Conservation (phyloP, 2,797 vertebrate genomes). For the Chromis chromis region DNA sequence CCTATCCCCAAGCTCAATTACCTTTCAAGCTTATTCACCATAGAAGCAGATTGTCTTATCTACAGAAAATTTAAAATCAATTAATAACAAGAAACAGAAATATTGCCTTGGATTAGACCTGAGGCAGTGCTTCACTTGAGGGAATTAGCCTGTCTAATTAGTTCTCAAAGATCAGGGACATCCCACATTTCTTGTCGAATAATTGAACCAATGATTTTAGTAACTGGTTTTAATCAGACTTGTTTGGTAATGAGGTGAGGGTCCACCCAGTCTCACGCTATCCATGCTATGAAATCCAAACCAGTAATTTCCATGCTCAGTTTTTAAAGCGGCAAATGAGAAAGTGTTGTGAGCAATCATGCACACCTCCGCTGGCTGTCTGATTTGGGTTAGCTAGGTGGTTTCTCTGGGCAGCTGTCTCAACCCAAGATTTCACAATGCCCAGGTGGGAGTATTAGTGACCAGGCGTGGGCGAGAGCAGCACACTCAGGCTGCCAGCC, state of each 20-base stretch:
- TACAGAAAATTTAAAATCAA: conserved; percentile 63
- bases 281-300: conserved; percentile 40
- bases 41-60: conserved; percentile 48
- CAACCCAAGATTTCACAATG: conserved; percentile 32
- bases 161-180: conserved; percentile 52
- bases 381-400: conserved; percentile 26
- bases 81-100: conserved; percentile 68
- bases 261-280: conserved; percentile 24
- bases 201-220: conserved; percentile 47
- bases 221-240: conserved; percentile 44
- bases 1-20: conserved; percentile 38
- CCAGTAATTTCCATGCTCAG: conserved; percentile 40
- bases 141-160: conserved; percentile 63
- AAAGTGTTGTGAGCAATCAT: conserved; percentile 41
- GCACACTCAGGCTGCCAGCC: conserved; percentile 58
- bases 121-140: conserved; percentile 55
- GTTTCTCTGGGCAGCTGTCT: conserved; percentile 51
- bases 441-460: conserved; percentile 60
- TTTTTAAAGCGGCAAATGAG: conserved; percentile 36
- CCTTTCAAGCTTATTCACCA: conserved; percentile 51
- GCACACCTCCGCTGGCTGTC: conserved; percentile 22
- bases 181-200: conserved; percentile 43
- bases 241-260: conserved; percentile 42
- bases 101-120: conserved; percentile 58
- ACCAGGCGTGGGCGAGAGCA: conserved; percentile 18